Conservation (phyloP, 2,888 invertebrate genomes). For the Idaea straminata region DNA sequence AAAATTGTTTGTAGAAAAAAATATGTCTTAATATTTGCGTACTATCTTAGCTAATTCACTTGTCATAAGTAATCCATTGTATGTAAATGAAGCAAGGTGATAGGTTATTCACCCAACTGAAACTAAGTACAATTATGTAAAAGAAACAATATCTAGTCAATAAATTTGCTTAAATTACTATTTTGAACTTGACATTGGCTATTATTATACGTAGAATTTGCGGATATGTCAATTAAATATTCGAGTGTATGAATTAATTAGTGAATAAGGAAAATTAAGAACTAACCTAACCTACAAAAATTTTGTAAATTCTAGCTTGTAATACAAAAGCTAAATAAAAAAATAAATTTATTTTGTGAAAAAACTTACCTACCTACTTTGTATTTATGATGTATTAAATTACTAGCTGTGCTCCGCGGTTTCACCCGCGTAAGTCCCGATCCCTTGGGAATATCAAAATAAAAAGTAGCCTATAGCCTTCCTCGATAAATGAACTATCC, state of each 20-base stretch:
- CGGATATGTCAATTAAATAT: background rate
- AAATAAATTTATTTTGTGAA: no score
- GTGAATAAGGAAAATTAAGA: background rate
- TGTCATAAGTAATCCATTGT: background rate
- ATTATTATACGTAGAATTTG: background rate
- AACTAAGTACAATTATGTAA: background rate
- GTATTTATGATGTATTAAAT: no score
- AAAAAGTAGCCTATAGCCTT: no score
- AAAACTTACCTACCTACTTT: no score
- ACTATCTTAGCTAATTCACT: background rate
- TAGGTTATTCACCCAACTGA: background rate
- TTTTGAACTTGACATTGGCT: slow-evolving; percentile 5
- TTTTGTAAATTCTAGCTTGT: no score
- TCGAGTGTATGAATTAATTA: background rate
- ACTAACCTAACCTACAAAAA: background rate
- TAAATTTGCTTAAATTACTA: background rate
- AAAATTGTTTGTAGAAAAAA: no score
- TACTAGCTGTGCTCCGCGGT: no score
- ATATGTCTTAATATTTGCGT: no score
- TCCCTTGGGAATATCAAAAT: no score
- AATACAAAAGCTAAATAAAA: no score
- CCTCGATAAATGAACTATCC: no score
- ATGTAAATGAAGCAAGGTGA: background rate
- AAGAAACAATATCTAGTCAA: background rate
- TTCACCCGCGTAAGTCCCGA: no score